Conservation (phyloP, 2,888 invertebrate species). For the Portevinia maculata region DNA sequence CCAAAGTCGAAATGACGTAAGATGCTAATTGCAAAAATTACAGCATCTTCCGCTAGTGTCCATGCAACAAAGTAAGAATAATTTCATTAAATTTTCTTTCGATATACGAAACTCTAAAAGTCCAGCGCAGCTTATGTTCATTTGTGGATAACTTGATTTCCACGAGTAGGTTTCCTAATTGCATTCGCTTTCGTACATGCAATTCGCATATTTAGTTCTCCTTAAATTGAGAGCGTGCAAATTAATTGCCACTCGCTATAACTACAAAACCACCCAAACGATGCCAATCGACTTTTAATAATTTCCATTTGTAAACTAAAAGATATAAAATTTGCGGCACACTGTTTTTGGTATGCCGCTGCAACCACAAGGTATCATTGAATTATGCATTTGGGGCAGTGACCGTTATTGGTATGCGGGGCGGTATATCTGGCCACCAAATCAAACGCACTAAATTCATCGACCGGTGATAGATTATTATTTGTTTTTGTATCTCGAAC, state of each 20-base stretch:
- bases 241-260: constrained; percentile 49
- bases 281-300: constrained; percentile 50
- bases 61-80: constrained; percentile 4
- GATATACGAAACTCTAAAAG: constrained; percentile 24
- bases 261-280: constrained; percentile 19
- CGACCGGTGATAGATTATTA: no score
- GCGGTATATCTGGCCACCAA: not conserved
- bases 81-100: constrained; percentile 21
- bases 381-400: constrained; percentile 67
- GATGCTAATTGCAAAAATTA: no score
- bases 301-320: constrained; percentile 49
- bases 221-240: constrained; percentile 12
- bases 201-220: not conserved
- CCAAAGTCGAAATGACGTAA: no score
- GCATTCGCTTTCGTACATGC: constrained; percentile 13
- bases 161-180: constrained; percentile 6
- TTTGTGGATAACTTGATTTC: constrained; percentile 27
- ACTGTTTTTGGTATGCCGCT: constrained; percentile 15
- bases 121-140: constrained; percentile 12
- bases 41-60: no score
- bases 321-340: constrained; percentile 24
- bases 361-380: constrained; percentile 49
- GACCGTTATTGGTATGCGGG: no score
- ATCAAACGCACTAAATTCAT: not conserved
- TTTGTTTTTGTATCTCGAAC: not conserved